phyloP scores from a whole-genome alignment of 2,888 invertebrate species.

The Gastracanthus pulcherrimus region DNA sequence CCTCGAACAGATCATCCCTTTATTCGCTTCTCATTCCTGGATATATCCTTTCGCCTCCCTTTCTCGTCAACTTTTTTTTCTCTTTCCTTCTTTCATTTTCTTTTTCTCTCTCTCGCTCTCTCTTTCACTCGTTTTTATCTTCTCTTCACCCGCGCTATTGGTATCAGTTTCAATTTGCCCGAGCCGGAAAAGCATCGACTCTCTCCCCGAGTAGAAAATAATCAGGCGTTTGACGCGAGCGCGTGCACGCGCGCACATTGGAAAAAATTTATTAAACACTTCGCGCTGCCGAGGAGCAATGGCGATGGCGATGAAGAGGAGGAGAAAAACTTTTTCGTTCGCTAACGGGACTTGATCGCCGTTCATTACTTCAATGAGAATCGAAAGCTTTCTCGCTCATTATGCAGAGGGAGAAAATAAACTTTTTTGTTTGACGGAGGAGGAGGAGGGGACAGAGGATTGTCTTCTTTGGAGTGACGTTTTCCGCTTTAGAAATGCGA shows the following conservation, averaged over 20 bases:
- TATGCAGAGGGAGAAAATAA: too few species aligned
- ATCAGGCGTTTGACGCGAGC: constrained; percentile 6
- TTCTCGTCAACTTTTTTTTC: too few species aligned
- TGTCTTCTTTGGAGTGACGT: too few species aligned
- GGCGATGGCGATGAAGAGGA: background rate
- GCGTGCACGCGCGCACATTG: too few species aligned
- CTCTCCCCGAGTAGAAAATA: constrained; percentile 15
- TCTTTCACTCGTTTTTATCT: background rate
- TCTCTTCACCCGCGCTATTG: background rate
- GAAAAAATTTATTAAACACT: constrained; percentile 6
- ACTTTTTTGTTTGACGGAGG: too few species aligned
- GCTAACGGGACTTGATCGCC: too few species aligned
- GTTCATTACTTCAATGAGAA: too few species aligned
- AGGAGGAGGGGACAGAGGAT: too few species aligned
- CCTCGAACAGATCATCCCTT: background rate
- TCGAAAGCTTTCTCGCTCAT: too few species aligned
- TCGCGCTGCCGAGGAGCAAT: background rate
- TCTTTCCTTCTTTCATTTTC: background rate
- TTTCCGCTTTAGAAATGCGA: too few species aligned
- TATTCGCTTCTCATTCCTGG: background rate
- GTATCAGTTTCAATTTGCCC: constrained; percentile 17
- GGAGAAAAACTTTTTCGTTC: background rate
- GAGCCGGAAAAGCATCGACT: background rate
- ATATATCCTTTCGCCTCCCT: too few species aligned
- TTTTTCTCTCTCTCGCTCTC: background rate